phyloP scores from a whole-genome alignment of 2,113 vertebrate genomes.

The Trogon surrucura region DNA sequence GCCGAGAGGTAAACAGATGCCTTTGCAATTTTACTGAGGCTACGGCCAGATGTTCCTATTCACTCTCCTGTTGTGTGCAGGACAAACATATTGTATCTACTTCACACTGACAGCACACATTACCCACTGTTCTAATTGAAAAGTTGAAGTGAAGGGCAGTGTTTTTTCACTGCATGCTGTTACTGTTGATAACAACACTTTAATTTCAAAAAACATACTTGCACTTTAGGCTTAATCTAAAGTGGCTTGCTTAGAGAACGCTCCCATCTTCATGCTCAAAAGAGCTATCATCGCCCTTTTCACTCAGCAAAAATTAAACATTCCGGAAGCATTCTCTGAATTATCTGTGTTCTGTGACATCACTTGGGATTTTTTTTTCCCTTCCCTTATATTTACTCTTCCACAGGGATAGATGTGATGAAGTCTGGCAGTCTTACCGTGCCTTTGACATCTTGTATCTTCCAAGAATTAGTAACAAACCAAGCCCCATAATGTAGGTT shows the following conservation, averaged over 20 bases:
- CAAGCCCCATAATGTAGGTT: fast-evolving
- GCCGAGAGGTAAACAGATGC: slow-evolving; percentile 93
- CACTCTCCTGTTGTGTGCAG: slow-evolving; percentile 75
- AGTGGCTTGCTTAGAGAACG: slow-evolving; percentile 11
- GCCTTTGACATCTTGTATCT: background rate
- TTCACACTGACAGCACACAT: slow-evolving; percentile 83
- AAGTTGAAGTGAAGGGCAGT: slow-evolving; percentile 77
- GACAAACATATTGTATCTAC: slow-evolving; percentile 82
- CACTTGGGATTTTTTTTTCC: background rate
- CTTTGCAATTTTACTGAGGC: slow-evolving; percentile 78
- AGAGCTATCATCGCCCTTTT: background rate
- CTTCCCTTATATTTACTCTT: background rate
- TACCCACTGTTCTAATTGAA: slow-evolving; percentile 77
- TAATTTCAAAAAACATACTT: slow-evolving; percentile 63
- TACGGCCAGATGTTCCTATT: slow-evolving; percentile 84
- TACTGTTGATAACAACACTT: slow-evolving; percentile 63
- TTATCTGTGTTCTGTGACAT: background rate
- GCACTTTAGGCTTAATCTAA: slow-evolving; percentile 41
- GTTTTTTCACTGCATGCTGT: slow-evolving; percentile 68
- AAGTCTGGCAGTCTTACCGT: background rate
- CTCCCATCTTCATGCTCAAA: background rate
- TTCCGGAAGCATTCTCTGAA: background rate
- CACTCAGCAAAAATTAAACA: slow-evolving; percentile 6
- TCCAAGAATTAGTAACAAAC: background rate
- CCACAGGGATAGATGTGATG: background rate